phyloP scores from a whole-genome alignment of 2,797 vertebrate genomes.

The Pagetopsis macropterus region DNA sequence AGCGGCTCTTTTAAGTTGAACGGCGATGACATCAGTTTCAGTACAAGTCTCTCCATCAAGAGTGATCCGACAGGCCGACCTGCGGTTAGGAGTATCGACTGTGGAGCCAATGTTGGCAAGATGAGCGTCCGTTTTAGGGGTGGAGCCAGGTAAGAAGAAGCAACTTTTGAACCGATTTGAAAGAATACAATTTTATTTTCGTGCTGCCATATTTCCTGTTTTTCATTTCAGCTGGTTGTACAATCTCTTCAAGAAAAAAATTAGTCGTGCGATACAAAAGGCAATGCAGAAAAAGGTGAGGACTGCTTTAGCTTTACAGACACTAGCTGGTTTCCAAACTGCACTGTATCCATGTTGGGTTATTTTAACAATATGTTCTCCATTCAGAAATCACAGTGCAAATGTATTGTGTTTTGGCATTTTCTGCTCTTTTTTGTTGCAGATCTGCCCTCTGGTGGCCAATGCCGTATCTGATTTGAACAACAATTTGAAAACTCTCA shows the following conservation, averaged over 20 bases:
- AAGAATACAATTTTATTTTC: too few relatives aligned
- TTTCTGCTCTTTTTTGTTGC: constrained; percentile 52
- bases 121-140: constrained; percentile 77
- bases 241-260: constrained; percentile 76
- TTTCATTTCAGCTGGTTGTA: constrained; percentile 81
- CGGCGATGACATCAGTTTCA: constrained; percentile 70
- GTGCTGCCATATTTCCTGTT: too few relatives aligned
- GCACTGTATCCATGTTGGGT: background rate
- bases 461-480: constrained; percentile 74
- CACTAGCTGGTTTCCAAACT: too few relatives aligned
- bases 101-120: constrained; percentile 60
- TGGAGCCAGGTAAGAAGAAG: constrained; percentile 77
- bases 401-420: background rate
- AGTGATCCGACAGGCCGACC: constrained; percentile 80
- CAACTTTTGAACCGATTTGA: too few relatives aligned
- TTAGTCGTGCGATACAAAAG: constrained; percentile 69
- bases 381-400: background rate
- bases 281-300: constrained; percentile 76
- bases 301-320: too few relatives aligned
- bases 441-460: constrained; percentile 82
- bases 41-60: constrained; percentile 58
- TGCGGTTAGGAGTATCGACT: constrained; percentile 63
- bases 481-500: constrained; percentile 79
- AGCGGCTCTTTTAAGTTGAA: constrained; percentile 80
- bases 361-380: background rate